Conservation (phyloP, 2,113 vertebrate genomes). For the Spea multiplicata region DNA sequence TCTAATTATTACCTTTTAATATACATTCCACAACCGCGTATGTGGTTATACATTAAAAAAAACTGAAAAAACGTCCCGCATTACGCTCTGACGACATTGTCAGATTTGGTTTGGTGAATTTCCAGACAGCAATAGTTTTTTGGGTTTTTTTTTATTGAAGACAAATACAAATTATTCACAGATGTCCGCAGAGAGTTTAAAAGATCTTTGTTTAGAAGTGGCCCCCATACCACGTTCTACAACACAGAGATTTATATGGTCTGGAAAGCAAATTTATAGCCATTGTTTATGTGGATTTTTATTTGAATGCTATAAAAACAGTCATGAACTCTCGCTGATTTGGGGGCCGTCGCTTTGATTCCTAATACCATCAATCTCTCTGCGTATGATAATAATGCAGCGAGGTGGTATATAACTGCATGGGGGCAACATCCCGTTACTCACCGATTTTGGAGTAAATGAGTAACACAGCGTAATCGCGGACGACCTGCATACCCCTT, state of each 20-base stretch:
- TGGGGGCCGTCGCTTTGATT: background rate
- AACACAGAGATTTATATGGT: conserved; percentile 29
- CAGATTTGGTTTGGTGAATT: conserved; percentile 7
- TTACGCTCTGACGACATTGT: background rate
- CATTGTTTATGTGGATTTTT: conserved; percentile 24
- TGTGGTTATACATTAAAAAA: too few species aligned
- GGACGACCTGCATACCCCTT: too few species aligned
- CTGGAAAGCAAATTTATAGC: conserved; percentile 30
- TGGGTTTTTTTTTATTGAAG: background rate
- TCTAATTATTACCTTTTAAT: too few species aligned
- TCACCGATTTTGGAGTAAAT: too few species aligned
- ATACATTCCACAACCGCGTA: too few species aligned
- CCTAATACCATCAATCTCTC: too few species aligned
- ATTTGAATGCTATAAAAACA: conserved; percentile 19
- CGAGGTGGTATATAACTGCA: too few species aligned
- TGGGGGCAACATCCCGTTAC: too few species aligned
- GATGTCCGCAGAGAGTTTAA: conserved; percentile 19
- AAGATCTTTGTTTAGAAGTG: conserved; percentile 9
- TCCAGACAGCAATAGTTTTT: conserved; percentile 11
- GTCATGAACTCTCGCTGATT: conserved; percentile 8
- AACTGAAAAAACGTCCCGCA: too few species aligned
- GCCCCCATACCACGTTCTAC: conserved; percentile 7
- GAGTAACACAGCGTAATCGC: too few species aligned
- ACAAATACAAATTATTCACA: conserved; percentile 35
- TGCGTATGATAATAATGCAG: too few species aligned